Base-by-base conservation (phyloP, 2,113 vertebrate species). In the Barnardius zonarius region DNA sequence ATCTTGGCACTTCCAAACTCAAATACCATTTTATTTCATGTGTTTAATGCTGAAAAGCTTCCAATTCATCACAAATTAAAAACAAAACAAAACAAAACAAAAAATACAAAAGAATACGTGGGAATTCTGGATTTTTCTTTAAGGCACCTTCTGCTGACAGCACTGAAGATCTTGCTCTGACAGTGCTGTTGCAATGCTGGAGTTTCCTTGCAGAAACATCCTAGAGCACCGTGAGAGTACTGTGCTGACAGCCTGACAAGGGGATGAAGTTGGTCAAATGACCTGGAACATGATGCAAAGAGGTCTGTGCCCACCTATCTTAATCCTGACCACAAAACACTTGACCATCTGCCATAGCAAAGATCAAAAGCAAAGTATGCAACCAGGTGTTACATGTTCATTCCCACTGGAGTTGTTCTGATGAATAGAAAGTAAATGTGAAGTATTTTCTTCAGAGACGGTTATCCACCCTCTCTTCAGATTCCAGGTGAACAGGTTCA, bases 371-470 rank as follows among this genome's bases (percentile, higher is more conserved):
- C 66, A 37, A 37, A 62, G 39, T 4, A 13, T 7, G 30, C n/a
- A 81, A 22, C 19, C 51, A 63, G 35, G 41, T 13, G 0, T 17
- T 19, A 4, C 28, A 3, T 0, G 2, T 23, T 52, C 4, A 5
- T 52, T 43, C 73, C 25, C 66, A 17, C 9, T 18, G 78, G 43
- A 41, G 25, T 0, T 93, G 73, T 33, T 79, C 31, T 24, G 57
- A 72, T 41, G 35, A 76, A 37, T 1, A 46, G 18, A 9, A 44
- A 83, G 39, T n/a, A 68, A 76, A 80, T 1, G 11, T 49, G 49
- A 74, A 25, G 33, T 6, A 11, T 59, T 87, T 88, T 59, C 72
- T 44, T 35, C 64, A 27, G 11, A 22, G 23, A 24, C 12, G 22
- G 22, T 48, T 44, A 37, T 23, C 27, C 44, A 54, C 7, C 25